phyloP scores from a whole-genome alignment of 1,140 invertebrate species.

The Euwallacea fornicatus region DNA sequence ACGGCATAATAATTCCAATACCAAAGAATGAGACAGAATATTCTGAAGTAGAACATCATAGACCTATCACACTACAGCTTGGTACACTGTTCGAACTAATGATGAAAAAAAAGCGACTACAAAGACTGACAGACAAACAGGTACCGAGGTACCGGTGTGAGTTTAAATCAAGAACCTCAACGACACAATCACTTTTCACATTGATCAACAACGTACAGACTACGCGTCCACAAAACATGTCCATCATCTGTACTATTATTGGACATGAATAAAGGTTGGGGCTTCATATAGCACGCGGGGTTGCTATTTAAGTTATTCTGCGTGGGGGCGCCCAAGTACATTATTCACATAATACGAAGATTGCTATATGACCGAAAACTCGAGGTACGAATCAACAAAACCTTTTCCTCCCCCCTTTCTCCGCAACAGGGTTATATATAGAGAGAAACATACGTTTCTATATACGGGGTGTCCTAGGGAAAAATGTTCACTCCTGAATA shows the following conservation, averaged over 20 bases:
- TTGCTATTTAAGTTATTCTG: neutral
- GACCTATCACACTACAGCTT: neutral
- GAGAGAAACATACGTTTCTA: no score
- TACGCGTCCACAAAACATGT: neutral
- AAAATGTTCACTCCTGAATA: no score
- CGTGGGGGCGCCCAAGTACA: neutral
- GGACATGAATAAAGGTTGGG: neutral
- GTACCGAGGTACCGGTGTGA: neutral
- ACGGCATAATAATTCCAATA: neutral
- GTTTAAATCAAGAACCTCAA: neutral
- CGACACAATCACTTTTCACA: neutral
- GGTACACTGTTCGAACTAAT: neutral
- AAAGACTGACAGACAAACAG: neutral
- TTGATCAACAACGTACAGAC: neutral
- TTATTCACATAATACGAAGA: no score
- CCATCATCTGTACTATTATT: neutral
- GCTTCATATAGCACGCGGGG: neutral
- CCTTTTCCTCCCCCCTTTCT: no score
- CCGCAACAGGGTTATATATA: no score
- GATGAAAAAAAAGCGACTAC: neutral
- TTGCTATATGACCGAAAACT: no score
- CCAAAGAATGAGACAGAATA: neutral
- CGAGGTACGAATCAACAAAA: no score
- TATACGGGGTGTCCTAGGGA: no score
- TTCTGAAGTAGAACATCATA: neutral